These are phyloP conservation scores for Andricus quercusramuli DNA, from an alignment of 2,888 invertebrate genomes.

Conservation along the genomic window DNA sequence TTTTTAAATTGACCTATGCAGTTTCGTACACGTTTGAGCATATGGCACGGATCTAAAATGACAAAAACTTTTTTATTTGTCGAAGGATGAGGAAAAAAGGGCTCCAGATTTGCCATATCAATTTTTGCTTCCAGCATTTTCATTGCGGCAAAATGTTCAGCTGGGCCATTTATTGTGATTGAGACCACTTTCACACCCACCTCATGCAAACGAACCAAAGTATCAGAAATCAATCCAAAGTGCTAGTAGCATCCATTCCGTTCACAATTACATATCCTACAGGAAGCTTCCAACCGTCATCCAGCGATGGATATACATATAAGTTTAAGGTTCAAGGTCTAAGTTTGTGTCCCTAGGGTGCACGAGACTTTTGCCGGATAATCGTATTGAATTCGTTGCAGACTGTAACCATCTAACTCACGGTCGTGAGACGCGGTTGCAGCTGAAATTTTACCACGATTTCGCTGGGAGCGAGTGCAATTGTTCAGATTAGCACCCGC, in stretches of 20 bases:
- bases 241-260: background rate
- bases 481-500: too few species aligned
- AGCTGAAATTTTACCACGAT: too few species aligned
- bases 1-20: slow-evolving; percentile 15
- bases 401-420: too few species aligned
- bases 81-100: too few species aligned
- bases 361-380: too few species aligned
- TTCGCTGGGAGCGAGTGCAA: too few species aligned
- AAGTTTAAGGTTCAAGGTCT: too few species aligned
- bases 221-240: background rate
- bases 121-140: slow-evolving; percentile 42
- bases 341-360: too few species aligned
- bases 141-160: slow-evolving; percentile 47
- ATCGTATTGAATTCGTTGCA: too few species aligned
- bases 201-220: background rate
- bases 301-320: too few species aligned
- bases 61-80: slow-evolving; percentile 12
- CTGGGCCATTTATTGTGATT: slow-evolving; percentile 46
- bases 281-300: background rate
- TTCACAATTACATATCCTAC: background rate
- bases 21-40: slow-evolving; percentile 47
- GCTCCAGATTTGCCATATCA: background rate
- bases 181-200: slow-evolving; percentile 37
- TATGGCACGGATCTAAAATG: slow-evolving; percentile 36
- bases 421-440: too few species aligned